phyloP scores from a whole-genome alignment of 2,113 vertebrate genomes.

The Cervus canadensis region DNA sequence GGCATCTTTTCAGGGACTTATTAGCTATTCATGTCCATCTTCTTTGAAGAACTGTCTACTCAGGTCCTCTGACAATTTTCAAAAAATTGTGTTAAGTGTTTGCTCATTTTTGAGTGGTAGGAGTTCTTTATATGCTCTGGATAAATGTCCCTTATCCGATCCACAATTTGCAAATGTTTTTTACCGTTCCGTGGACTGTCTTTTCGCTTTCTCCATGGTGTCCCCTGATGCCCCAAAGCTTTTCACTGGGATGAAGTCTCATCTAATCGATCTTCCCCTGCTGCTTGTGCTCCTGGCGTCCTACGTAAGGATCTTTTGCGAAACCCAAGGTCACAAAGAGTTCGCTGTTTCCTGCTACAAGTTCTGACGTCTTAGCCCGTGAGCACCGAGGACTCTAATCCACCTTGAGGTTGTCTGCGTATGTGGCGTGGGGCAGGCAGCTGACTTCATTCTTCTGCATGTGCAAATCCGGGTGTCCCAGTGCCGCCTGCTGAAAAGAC shows the following conservation, averaged over 20 bases:
- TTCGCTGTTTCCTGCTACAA: neutral
- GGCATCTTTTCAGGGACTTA: neutral
- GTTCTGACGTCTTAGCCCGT: neutral
- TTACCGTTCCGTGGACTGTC: fast-evolving
- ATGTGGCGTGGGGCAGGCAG: fast-evolving
- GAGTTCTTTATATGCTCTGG: neutral
- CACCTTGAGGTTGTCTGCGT: fast-evolving
- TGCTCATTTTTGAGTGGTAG: neutral
- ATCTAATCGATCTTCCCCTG: fast-evolving
- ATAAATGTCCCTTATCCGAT: neutral
- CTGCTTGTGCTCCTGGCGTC: too few species aligned
- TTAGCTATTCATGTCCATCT: neutral
- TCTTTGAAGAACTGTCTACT: neutral
- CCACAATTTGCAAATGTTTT: fast-evolving
- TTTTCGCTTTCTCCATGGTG: fast-evolving
- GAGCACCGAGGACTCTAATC: fast-evolving
- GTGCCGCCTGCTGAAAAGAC: fast-evolving
- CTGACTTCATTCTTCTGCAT: fast-evolving
- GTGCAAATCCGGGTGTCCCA: neutral
- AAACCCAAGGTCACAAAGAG: neutral
- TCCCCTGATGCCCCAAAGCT: neutral
- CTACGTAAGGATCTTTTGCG: neutral
- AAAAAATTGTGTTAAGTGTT: too few species aligned
- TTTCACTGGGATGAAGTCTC: fast-evolving
- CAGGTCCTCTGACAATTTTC: neutral